Conservation (phyloP, 2,888 invertebrate species). For the Cryptosula pallasiana region DNA sequence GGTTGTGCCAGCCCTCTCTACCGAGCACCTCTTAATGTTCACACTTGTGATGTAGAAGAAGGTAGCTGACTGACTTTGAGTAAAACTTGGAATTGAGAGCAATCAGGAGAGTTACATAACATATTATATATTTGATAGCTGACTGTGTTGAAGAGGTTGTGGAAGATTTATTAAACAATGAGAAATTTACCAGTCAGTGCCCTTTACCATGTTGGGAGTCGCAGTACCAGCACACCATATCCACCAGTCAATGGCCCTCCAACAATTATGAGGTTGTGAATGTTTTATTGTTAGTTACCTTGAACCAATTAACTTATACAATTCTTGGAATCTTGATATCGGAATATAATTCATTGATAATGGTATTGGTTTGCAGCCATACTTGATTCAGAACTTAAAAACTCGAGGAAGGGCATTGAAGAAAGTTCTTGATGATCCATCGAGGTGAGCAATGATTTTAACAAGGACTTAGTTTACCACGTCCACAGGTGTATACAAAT, state of each 20-base stretch:
- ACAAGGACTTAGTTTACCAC: no score
- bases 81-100: no score
- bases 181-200: background rate
- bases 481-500: no score
- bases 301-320: background rate
- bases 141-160: background rate
- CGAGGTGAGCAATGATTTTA: background rate
- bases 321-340: background rate
- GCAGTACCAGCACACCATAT: slow-evolving; percentile 3
- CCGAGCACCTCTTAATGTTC: background rate
- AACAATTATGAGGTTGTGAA: slow-evolving; percentile 14
- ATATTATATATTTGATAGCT: no score
- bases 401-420: background rate
- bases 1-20: slow-evolving; percentile 12
- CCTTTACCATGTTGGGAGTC: slow-evolving; percentile 19
- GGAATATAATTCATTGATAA: background rate
- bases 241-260: slow-evolving; percentile 19
- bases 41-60: background rate
- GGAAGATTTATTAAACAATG: background rate
- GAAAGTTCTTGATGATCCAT: background rate
- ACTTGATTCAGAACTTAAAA: background rate
- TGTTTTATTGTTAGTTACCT: background rate
- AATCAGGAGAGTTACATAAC: no score
- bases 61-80: no score
- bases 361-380: no score